A percentile compares a stretch with the other conserved stretches of the same genome.
These are phyloP conservation scores for Stictonetta naevosa DNA, from an alignment of 2,113 vertebrate species.

Conservation along the genomic window DNA sequence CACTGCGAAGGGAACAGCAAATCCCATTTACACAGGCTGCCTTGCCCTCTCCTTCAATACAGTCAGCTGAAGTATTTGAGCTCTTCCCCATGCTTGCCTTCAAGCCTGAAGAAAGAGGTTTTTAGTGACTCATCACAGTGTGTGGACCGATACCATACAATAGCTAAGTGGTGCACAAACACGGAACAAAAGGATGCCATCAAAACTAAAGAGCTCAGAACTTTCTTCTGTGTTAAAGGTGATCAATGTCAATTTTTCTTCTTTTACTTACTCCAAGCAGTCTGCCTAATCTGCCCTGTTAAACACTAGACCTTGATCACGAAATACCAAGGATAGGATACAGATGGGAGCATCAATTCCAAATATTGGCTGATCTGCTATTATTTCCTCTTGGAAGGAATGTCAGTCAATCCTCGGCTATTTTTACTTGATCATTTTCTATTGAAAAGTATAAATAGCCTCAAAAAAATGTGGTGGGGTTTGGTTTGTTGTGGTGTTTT, in stretches of 20 bases:
- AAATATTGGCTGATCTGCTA: background rate
- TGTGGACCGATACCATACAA: background rate
- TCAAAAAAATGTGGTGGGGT: background rate
- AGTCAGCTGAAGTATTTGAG: background rate
- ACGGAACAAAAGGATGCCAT: background rate
- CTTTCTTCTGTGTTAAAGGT: background rate
- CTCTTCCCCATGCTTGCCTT: background rate
- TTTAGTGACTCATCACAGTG: background rate
- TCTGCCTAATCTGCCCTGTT: background rate
- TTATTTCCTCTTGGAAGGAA: background rate
- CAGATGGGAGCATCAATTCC: background rate
- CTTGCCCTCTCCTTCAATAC: background rate
- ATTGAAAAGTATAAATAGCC: background rate
- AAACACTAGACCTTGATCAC: background rate
- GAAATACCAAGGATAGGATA: background rate
- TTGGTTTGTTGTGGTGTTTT: too few relatives aligned
- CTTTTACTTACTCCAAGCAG: background rate
- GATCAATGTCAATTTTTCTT: background rate
- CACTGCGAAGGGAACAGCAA: slow-evolving; percentile 1
- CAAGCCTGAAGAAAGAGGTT: background rate
- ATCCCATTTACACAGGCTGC: slow-evolving; percentile 28
- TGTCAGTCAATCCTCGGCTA: background rate
- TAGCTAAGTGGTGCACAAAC: background rate
- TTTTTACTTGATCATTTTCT: background rate
- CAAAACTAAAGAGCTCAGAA: background rate